phyloP scores from a whole-genome alignment of 2,888 invertebrate genomes.

The Nematopogon swammerdamellus region DNA sequence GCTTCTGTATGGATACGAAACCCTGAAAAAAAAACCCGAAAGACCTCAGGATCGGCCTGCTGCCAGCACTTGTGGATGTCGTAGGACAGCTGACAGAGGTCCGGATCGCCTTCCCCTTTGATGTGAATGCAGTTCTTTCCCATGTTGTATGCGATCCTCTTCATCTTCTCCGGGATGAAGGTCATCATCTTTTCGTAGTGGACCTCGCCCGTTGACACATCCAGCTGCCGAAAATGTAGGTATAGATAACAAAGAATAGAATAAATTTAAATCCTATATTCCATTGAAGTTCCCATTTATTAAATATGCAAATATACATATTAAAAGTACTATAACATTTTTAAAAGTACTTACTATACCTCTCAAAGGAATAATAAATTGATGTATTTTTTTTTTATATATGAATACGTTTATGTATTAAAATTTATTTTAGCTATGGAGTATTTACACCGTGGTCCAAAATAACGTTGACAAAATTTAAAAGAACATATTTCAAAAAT shows the following conservation, averaged over 20 bases:
- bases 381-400: no score
- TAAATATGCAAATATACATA: background rate
- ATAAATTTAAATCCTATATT: background rate
- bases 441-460: no score
- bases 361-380: no score
- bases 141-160: slow-evolving; percentile 17
- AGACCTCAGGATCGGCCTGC: slow-evolving; percentile 18
- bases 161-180: slow-evolving; percentile 18
- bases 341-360: no score
- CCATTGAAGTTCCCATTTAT: background rate
- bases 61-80: slow-evolving; percentile 21
- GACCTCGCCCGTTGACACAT: slow-evolving; percentile 15
- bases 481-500: no score
- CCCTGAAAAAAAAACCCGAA: no score
- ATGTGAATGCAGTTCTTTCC: slow-evolving; percentile 19
- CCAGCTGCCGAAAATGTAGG: slow-evolving; percentile 13
- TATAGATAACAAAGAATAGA: slow-evolving; percentile 1
- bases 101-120: slow-evolving; percentile 17
- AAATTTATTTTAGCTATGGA: no score
- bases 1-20: no score
- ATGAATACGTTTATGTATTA: no score
- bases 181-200: slow-evolving; percentile 19
- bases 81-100: slow-evolving; percentile 18
- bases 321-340: background rate
- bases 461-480: no score